Conservation (phyloP, 64 coral and sea anemone species). For the Orbicella faveolata region DNA sequence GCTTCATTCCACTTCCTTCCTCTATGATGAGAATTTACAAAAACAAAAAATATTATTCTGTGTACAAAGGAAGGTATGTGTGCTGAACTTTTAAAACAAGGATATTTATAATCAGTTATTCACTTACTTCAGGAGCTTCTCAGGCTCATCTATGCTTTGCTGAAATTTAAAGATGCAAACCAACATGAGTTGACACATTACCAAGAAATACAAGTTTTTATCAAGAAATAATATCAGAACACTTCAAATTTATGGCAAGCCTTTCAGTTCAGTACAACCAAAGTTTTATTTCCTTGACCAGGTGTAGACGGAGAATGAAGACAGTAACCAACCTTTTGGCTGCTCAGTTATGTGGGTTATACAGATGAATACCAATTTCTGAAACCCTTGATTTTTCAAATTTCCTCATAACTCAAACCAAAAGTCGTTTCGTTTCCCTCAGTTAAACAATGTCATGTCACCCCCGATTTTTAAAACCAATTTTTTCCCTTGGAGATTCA, state of each 20-base stretch:
- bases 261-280: too few relatives aligned
- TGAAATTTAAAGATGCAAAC: background rate
- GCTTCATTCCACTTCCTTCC: slow-evolving; percentile 87
- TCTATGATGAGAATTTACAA: background rate
- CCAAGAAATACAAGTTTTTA: background rate
- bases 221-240: background rate
- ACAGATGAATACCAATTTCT: too few relatives aligned
- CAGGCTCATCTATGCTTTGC: slow-evolving; percentile 34
- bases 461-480: too few relatives aligned
- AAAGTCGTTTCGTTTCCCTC: too few relatives aligned
- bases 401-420: too few relatives aligned
- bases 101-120: background rate
- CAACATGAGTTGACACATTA: background rate
- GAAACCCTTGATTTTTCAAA: too few relatives aligned
- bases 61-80: background rate
- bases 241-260: background rate
- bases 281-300: too few relatives aligned
- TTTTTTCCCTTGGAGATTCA: too few relatives aligned
- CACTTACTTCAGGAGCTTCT: slow-evolving; percentile 32
- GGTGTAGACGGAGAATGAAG: too few relatives aligned
- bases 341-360: too few relatives aligned
- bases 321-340: too few relatives aligned
- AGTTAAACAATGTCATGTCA: too few relatives aligned
- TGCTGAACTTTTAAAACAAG: background rate
- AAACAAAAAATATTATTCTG: background rate